Evolutionary conservation across 2,888 invertebrate species (phyloP).

Genomic region (Mycalesis mineus): DNA sequence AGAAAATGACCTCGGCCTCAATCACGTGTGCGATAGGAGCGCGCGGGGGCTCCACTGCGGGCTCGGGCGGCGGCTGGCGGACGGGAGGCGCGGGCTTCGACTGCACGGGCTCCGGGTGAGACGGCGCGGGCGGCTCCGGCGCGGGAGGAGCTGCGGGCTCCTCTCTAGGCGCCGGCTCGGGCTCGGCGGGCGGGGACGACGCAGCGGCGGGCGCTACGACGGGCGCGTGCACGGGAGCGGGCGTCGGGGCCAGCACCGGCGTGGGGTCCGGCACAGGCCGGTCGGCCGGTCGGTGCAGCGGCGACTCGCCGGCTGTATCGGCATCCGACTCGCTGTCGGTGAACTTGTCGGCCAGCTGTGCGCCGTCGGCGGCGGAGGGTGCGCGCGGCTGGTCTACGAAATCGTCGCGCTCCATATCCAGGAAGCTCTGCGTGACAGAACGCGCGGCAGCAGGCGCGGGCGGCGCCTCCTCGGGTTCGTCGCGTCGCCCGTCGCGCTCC

Average conservation of each 20-base stretch:
- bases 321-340: conserved; percentile 79
- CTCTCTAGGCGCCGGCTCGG: conserved; percentile 31
- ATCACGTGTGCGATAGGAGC: conserved; percentile 71
- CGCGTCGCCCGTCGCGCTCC: conserved; percentile 76
- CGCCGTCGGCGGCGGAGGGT: conserved; percentile 52
- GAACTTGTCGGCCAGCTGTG: conserved; percentile 75
- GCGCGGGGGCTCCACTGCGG: conserved; percentile 43
- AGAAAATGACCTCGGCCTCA: conserved; percentile 84
- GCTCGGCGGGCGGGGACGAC: conserved; percentile 28
- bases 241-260: conserved; percentile 38
- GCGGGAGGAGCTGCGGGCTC: conserved; percentile 50
- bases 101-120: conserved; percentile 40
- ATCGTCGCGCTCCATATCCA: conserved; percentile 73
- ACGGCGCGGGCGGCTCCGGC: conserved; percentile 31
- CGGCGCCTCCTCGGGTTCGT: conserved; percentile 52
- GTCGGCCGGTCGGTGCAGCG: conserved; percentile 57
- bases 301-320: conserved; percentile 69
- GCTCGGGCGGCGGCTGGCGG: conserved; percentile 24
- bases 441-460: conserved; percentile 48
- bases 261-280: conserved; percentile 30
- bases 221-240: conserved; percentile 45
- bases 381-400: conserved; percentile 56
- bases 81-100: conserved; percentile 30
- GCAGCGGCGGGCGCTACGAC: background rate
- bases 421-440: conserved; percentile 61